Conservation (phyloP, 2,888 invertebrate species). For the Leucozona laternaria region DNA sequence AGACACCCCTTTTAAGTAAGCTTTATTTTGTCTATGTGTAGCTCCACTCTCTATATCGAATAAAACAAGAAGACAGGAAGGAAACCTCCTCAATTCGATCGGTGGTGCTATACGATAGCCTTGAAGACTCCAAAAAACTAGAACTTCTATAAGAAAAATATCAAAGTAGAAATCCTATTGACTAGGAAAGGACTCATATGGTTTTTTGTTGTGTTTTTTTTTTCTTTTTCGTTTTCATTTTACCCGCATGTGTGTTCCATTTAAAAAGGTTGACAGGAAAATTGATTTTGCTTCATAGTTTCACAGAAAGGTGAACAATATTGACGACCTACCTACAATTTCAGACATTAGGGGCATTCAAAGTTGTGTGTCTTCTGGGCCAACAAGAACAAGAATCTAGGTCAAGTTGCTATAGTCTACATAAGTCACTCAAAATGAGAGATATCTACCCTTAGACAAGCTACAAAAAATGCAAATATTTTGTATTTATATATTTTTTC, state of each 20-base stretch:
- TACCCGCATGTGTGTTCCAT: constrained; percentile 37
- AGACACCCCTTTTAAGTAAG: constrained; percentile 1
- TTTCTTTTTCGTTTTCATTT: background rate
- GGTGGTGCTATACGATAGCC: constrained; percentile 4
- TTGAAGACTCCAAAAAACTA: constrained; percentile 27
- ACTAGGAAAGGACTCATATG: constrained; percentile 8
- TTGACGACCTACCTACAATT: constrained; percentile 68
- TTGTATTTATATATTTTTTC: background rate
- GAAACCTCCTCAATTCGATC: constrained; percentile 36
- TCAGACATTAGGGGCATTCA: constrained; percentile 32
- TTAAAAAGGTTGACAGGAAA: constrained; percentile 53
- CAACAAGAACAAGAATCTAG: constrained; percentile 46
- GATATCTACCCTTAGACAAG: background rate
- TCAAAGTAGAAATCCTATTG: background rate
- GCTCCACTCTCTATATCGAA: constrained; percentile 1
- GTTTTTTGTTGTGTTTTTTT: background rate
- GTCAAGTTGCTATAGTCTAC: constrained; percentile 61
- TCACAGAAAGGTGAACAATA: constrained; percentile 11
- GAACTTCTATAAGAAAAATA: constrained; percentile 31
- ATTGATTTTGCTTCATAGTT: constrained; percentile 58
- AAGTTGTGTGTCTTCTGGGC: constrained; percentile 20
- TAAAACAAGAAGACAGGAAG: constrained; percentile 45
- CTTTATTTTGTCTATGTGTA: background rate
- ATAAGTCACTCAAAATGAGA: constrained; percentile 33
- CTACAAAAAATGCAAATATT: background rate